Base-by-base conservation (phyloP, 2,113 vertebrate genomes). In the Channa argus region DNA sequence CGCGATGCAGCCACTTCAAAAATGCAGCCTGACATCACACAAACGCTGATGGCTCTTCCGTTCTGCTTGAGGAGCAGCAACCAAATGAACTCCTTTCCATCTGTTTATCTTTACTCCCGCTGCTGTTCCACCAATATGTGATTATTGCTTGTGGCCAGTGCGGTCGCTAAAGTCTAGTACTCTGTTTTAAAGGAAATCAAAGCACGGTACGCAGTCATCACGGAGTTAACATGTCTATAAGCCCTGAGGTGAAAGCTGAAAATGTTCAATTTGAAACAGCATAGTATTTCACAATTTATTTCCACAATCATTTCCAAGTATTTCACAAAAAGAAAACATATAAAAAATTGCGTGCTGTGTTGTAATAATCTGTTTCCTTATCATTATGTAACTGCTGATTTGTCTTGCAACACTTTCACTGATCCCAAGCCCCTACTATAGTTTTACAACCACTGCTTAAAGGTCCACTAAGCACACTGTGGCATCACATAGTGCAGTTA, bases 11-110 rank as follows among this genome's bases (percentile, higher is more conserved):
- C 67, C 50, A 41, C 77, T 63, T 82, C 62, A 59, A 67, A 79
- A 86, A 73, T 37, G 15, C 54, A 45, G 56, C 47, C 45, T 10
- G 74, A 77, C 74, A 59, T 74, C 71, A 60, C 12, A 70, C 44
- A 4, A 13, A 65, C 56, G 69, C 71, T 79, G 36, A 36, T 1
- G 12, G 74, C 60, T 63, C 41, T 52, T 66, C 38, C 2, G 3
- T 24, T 61, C 52, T 63, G 34, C n/a, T 58, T 15, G 0, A 1
- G 15, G 36, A 55, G n/a, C 14, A 43, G 59, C 15, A 0, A 11
- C 44, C 37, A 34, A 78, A 50, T 10, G 10, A 76, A 75, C 54
- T 53, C 45, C 11, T 10, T 45, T 53, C 47, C n/a, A 0, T 9
- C 34, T 0, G 3, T 61, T 73, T 38, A 70, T 88, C 62, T 76